Percentiles rank a stretch among this genome's conserved stretches.
Evolutionary conservation across 2,888 invertebrate species (phyloP).

Genomic region (Pristionchus mayeri): DNA sequence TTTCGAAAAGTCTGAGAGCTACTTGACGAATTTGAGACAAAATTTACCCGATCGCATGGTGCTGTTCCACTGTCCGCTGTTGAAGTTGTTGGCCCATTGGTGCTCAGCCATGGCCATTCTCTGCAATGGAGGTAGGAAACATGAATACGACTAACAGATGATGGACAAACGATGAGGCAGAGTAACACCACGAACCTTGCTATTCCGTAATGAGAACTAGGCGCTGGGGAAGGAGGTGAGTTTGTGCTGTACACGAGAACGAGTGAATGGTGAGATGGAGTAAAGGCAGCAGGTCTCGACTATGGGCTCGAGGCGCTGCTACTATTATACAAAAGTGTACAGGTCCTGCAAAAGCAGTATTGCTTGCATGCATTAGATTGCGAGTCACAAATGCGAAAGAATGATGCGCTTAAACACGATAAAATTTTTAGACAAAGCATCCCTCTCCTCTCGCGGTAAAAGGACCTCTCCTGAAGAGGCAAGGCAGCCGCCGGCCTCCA

Average conservation of each 20-base stretch:
- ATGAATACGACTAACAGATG: neutral
- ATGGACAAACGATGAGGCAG: neutral
- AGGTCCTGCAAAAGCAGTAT: slow-evolving; percentile 44
- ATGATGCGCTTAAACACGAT: neutral
- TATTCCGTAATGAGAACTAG: neutral
- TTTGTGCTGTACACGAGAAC: slow-evolving; percentile 31
- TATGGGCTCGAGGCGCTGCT: neutral
- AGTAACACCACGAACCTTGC: neutral
- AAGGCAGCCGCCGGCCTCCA: too few relatives aligned
- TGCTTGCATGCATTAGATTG: too few relatives aligned
- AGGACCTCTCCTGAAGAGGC: too few relatives aligned
- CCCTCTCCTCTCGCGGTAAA: too few relatives aligned
- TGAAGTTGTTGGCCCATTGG: slow-evolving; percentile 46
- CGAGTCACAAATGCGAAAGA: neutral
- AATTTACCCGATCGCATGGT: slow-evolving; percentile 34
- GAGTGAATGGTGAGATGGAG: slow-evolving; percentile 17
- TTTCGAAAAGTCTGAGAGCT: too few relatives aligned
- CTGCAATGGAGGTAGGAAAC: neutral
- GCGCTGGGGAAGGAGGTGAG: neutral
- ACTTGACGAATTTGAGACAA: too few relatives aligned
- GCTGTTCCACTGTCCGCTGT: slow-evolving; percentile 34
- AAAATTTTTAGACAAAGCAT: too few relatives aligned
- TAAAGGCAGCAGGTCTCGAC: slow-evolving; percentile 29
- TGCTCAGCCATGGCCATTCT: slow-evolving; percentile 53
- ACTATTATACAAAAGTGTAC: slow-evolving; percentile 48